A percentile compares a stretch with the other conserved stretches of the same genome.
Evolutionary conservation across 2,113 vertebrate genomes (phyloP).

Genomic region (Callionymus lyra): DNA sequence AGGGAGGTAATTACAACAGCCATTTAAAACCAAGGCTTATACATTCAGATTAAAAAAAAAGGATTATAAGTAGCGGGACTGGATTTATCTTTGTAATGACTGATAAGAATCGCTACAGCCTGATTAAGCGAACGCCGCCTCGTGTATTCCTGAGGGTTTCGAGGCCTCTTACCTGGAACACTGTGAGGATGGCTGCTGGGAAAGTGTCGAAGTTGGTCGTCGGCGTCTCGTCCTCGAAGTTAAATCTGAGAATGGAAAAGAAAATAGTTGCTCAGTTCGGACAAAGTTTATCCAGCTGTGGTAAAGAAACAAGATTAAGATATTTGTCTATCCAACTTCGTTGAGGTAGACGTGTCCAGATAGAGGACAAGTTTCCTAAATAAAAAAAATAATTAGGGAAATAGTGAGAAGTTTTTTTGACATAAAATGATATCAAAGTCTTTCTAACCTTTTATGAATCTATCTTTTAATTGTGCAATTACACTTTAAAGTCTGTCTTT

Average conservation of each 20-base stretch:
- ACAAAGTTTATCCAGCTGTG: neutral
- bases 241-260: slow-evolving; percentile 74
- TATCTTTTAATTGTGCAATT: too few relatives aligned
- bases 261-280: neutral
- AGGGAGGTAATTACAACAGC: slow-evolving; percentile 25
- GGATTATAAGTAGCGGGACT: slow-evolving; percentile 34
- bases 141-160: slow-evolving; percentile 4
- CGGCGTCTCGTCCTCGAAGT: slow-evolving; percentile 87
- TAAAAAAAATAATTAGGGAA: too few relatives aligned
- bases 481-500: too few relatives aligned
- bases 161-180: slow-evolving; percentile 79
- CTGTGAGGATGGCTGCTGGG: slow-evolving; percentile 91
- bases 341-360: too few relatives aligned
- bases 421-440: too few relatives aligned
- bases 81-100: slow-evolving; percentile 33
- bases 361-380: too few relatives aligned
- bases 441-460: too few relatives aligned
- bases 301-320: neutral
- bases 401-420: too few relatives aligned
- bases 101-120: slow-evolving; percentile 19
- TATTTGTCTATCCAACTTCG: too few relatives aligned
- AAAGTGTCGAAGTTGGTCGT: slow-evolving; percentile 96
- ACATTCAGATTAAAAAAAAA: slow-evolving; percentile 34
- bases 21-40: slow-evolving; percentile 18
- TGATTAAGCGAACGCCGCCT: slow-evolving; percentile 4